These are phyloP conservation scores for Enoplosus armatus DNA, from an alignment of 2,797 vertebrate species.

Conservation along the genomic window DNA sequence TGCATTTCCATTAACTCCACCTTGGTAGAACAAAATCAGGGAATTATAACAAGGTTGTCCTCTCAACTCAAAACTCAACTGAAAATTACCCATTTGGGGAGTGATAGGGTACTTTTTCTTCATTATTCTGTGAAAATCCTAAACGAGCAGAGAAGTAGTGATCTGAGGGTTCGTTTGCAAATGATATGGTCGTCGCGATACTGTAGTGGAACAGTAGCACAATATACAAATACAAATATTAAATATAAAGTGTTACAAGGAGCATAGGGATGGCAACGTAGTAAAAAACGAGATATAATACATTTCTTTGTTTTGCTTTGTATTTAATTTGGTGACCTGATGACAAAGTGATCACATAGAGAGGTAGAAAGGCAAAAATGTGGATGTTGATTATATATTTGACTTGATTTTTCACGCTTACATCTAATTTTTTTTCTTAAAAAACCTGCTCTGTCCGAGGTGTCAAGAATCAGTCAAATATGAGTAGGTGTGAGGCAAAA, in stretches of 20 bases:
- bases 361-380: neutral
- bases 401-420: slow-evolving; percentile 2
- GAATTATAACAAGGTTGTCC: neutral
- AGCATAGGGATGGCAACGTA: neutral
- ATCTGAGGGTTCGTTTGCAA: neutral
- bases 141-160: neutral
- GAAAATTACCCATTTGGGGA: neutral
- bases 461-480: slow-evolving; percentile 42
- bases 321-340: neutral
- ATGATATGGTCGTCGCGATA: neutral
- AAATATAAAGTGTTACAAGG: neutral
- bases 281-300: neutral
- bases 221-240: too few species aligned
- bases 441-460: slow-evolving; percentile 38
- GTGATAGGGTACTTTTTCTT: neutral
- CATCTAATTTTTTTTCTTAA: neutral
- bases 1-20: neutral
- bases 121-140: neutral
- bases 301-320: neutral
- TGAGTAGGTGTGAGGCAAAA: slow-evolving; percentile 52
- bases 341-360: neutral
- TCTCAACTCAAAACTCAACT: too few species aligned
- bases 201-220: neutral
- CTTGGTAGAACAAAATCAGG: neutral
- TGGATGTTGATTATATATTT: slow-evolving; percentile 11